Evolutionary conservation across 2,797 vertebrate species (phyloP).

Genomic region (Capromys pilorides): DNA sequence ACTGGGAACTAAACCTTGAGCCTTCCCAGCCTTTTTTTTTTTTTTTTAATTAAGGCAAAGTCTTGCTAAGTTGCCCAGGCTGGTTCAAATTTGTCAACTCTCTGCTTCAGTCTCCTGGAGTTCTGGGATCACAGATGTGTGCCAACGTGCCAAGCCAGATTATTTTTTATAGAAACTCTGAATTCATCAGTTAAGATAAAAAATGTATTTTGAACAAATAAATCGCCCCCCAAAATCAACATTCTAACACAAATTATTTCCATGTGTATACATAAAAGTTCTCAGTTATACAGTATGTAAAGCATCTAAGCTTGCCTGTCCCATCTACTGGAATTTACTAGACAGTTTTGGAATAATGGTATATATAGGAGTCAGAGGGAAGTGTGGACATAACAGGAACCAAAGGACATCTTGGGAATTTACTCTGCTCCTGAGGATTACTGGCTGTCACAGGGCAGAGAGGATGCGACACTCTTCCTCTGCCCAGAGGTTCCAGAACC

Average conservation of each 20-base stretch:
- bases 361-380: neutral
- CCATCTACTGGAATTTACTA: neutral
- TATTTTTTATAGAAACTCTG: slow-evolving; percentile 43
- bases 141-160: neutral
- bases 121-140: neutral
- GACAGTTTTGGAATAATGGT: neutral
- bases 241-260: slow-evolving; percentile 35
- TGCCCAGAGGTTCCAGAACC: neutral
- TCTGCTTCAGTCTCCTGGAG: neutral
- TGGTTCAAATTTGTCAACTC: neutral
- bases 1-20: neutral
- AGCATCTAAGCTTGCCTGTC: neutral
- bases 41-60: neutral
- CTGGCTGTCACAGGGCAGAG: neutral
- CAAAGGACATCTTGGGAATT: neutral
- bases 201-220: slow-evolving; percentile 42
- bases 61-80: neutral
- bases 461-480: fast-evolving
- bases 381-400: neutral
- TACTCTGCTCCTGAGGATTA: fast-evolving
- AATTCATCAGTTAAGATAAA: slow-evolving; percentile 29
- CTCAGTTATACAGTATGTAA: neutral
- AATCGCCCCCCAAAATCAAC: neutral
- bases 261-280: neutral
- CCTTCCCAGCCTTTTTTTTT: neutral